Evolutionary conservation across 2,888 invertebrate species (phyloP), one percentile per base, ranked within the genome.

Genomic region (Cerastoderma edule): DNA sequence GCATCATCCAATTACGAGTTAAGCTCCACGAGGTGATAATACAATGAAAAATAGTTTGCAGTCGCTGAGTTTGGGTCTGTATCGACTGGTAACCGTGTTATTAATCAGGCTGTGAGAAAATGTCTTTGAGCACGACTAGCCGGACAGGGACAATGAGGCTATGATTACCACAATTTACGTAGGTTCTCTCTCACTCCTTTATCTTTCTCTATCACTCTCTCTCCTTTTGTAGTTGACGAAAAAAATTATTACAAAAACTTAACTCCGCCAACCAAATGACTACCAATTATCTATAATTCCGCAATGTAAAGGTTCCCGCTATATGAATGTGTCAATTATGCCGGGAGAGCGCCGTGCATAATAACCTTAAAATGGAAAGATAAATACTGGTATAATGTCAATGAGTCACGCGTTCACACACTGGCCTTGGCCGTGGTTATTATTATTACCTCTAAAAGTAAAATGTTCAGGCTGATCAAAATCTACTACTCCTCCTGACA

Each of bases 1-100:
- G 67, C 60, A 60, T 69, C 72, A 72, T 80, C 72, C 74, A 77
- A 80, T 80, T 80, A 80, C 64, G 16, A 56, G 63, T 66, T 74
- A 72, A 60, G 24, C 32, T 32, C 57, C 28, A 5, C 2, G 13
- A 57, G 19, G 30, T 32, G 22, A n/a, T 56, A 28, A 39, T 33
- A 39, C 16, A 65, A 39, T 28, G 27, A n/a, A 27, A 46, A 56
- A 27, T 19, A 27, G 27, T 16, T 56, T n/a, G n/a, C n/a, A n/a
- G n/a, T n/a, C n/a, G n/a, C n/a, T n/a, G n/a, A n/a, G n/a, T n/a
- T n/a, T n/a, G n/a, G n/a, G n/a, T n/a, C n/a, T n/a, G n/a, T n/a
- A n/a, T n/a, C n/a, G n/a, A n/a, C n/a, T n/a, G n/a, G n/a, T n/a
- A n/a, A n/a, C 2, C 22, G 16, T 22, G 16, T 13, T 19, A 13